Percentiles rank a stretch among this genome's conserved stretches.
Conservation (phyloP, 1,140 invertebrate genomes). For the Magallana gigas region DNA sequence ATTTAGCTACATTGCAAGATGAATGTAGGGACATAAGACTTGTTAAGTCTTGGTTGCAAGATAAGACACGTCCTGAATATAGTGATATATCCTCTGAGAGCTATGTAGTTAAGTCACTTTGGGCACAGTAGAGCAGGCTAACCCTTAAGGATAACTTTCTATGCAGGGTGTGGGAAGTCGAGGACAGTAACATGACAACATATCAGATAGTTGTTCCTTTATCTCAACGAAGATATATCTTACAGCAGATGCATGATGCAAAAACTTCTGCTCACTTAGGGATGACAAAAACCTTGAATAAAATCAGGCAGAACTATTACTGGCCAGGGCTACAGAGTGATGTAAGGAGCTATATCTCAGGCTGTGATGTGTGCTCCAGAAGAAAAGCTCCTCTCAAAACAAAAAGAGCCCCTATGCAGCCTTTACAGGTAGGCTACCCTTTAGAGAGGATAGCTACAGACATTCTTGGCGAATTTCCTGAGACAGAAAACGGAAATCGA, state of each 20-base stretch:
- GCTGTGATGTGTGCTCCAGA: slow-evolving; percentile 48
- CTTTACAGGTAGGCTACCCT: slow-evolving; percentile 11
- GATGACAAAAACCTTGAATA: slow-evolving; percentile 35
- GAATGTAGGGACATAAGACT: slow-evolving; percentile 17
- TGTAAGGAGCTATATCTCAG: neutral
- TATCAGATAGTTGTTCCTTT: slow-evolving; percentile 58
- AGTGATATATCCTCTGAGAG: neutral
- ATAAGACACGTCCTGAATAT: neutral
- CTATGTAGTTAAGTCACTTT: slow-evolving; percentile 15
- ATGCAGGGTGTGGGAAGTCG: slow-evolving; percentile 46
- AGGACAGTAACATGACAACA: slow-evolving; percentile 38
- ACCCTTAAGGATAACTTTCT: slow-evolving; percentile 41
- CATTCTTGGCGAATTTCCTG: slow-evolving; percentile 43
- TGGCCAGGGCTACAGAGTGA: slow-evolving; percentile 49
- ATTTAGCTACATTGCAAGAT: neutral
- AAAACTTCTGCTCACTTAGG: slow-evolving; percentile 41
- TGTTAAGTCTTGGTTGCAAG: slow-evolving; percentile 15
- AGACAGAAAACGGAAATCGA: slow-evolving; percentile 44
- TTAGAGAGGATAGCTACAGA: slow-evolving; percentile 51
- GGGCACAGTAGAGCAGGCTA: slow-evolving; percentile 38
- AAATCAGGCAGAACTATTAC: slow-evolving; percentile 37
- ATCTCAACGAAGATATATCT: slow-evolving; percentile 19
- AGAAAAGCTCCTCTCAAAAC: slow-evolving; percentile 44
- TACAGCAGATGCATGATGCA: slow-evolving; percentile 52
- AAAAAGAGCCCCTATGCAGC: slow-evolving; percentile 39